Evolutionary conservation across 2,797 vertebrate species (phyloP).

Genomic region (Meriones psammophilus): DNA sequence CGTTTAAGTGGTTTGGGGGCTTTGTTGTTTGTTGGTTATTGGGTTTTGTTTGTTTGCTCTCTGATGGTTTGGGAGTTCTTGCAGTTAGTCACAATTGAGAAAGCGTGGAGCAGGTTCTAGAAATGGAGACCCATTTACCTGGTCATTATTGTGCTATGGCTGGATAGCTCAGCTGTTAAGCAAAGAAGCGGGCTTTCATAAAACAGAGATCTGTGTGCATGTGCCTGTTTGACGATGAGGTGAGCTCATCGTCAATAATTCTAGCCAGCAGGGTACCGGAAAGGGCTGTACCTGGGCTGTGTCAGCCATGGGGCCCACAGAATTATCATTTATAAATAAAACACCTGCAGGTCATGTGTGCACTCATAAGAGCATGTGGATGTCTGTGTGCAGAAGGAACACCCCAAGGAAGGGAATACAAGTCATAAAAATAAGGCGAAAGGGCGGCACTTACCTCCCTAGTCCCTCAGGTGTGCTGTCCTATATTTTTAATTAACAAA

Average conservation of each 20-base stretch:
- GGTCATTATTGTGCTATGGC: slow-evolving; percentile 84
- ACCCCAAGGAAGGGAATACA: slow-evolving; percentile 83
- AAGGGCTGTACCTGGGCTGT: too few species aligned
- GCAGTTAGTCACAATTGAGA: slow-evolving; percentile 89
- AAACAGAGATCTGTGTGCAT: slow-evolving; percentile 84
- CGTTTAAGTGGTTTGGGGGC: not conserved
- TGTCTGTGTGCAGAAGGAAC: slow-evolving; percentile 81
- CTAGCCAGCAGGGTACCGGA: too few species aligned
- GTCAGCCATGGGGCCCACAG: too few species aligned
- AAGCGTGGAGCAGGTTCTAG: slow-evolving; percentile 88
- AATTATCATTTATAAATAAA: slow-evolving; percentile 87
- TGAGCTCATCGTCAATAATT: not conserved
- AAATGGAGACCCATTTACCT: slow-evolving; percentile 87
- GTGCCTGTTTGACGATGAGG: slow-evolving; percentile 80
- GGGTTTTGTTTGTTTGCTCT: slow-evolving; percentile 49
- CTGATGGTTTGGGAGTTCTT: slow-evolving; percentile 83
- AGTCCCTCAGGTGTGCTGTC: slow-evolving; percentile 79
- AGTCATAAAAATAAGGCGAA: slow-evolving; percentile 84
- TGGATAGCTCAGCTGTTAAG: slow-evolving; percentile 87
- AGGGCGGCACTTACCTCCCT: slow-evolving; percentile 85
- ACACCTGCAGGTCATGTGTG: slow-evolving; percentile 82
- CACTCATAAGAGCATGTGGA: slow-evolving; percentile 76
- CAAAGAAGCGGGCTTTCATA: slow-evolving; percentile 85
- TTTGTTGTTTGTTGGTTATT: not conserved
- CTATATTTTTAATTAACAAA: slow-evolving; percentile 76